A percentile compares a stretch with the other conserved stretches of the same genome.
These are phyloP conservation scores for Latrodectus elegans DNA, from an alignment of 2,888 invertebrate genomes.

Conservation along the genomic window DNA sequence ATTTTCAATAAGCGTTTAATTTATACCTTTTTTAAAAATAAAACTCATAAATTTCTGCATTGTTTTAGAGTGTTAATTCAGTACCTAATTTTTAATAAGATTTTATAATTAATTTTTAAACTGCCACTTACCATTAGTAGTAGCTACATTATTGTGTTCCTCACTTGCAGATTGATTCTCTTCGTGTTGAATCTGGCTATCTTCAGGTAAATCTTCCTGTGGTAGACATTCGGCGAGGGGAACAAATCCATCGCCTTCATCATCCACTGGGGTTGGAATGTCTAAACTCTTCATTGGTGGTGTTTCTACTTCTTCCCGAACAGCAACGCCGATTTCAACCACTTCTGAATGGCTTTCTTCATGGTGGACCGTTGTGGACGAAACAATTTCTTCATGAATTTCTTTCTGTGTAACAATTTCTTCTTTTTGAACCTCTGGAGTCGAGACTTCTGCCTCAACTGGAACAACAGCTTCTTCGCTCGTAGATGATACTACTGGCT, in stretches of 20 bases:
- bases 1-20: too few species aligned
- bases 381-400: not conserved
- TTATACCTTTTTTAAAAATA: too few species aligned
- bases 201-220: conserved; percentile 26
- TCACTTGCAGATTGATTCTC: conserved; percentile 4
- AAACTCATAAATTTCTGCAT: too few species aligned
- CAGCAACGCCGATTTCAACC: not conserved
- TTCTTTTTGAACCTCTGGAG: not conserved
- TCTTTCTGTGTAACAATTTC: not conserved
- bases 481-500: not conserved
- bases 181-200: not conserved
- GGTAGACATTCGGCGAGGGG: conserved; percentile 51
- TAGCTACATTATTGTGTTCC: conserved; percentile 13
- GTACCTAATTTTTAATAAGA: too few species aligned
- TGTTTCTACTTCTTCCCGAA: not conserved
- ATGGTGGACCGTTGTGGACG: not conserved
- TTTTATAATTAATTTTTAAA: too few species aligned
- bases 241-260: conserved; percentile 56
- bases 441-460: not conserved
- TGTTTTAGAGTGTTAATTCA: too few species aligned
- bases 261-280: not conserved
- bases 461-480: not conserved
- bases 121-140: conserved; percentile 16
- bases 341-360: conserved; percentile 3
- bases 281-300: not conserved